Conservation (phyloP, 2,888 invertebrate genomes). For the Monochamus alternatus region DNA sequence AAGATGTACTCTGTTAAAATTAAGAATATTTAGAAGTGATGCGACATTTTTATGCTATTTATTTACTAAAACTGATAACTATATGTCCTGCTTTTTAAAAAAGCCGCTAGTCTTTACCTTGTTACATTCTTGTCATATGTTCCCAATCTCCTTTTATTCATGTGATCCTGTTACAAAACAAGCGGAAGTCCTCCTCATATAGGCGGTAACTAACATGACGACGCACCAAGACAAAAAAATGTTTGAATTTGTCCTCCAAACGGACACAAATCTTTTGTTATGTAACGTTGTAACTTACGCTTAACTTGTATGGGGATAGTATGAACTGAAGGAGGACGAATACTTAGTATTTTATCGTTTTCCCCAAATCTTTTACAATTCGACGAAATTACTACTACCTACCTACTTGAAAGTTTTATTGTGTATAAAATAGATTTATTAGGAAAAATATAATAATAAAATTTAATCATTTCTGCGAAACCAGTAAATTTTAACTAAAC, state of each 20-base stretch:
- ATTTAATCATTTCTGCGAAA: no score
- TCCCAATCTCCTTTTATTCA: background rate
- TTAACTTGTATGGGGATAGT: background rate
- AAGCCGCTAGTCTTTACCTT: no score
- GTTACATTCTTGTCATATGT: no score
- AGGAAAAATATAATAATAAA: no score
- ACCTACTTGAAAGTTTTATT: background rate
- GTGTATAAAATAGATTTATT: no score
- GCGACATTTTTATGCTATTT: no score
- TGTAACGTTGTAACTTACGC: constrained; percentile 26
- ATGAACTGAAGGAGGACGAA: background rate
- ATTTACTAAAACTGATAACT: no score
- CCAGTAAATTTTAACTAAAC: no score
- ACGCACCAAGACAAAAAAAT: background rate
- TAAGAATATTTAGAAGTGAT: no score
- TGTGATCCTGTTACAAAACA: background rate
- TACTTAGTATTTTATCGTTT: background rate
- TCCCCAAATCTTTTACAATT: background rate
- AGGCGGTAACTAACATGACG: background rate
- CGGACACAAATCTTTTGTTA: background rate
- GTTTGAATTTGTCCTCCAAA: constrained; percentile 21
- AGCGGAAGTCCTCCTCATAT: constrained; percentile 31
- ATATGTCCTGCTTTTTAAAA: no score
- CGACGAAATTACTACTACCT: background rate
- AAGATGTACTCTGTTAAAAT: no score